Base-by-base conservation (phyloP, 2,888 invertebrate genomes). In the Drepana falcataria region DNA sequence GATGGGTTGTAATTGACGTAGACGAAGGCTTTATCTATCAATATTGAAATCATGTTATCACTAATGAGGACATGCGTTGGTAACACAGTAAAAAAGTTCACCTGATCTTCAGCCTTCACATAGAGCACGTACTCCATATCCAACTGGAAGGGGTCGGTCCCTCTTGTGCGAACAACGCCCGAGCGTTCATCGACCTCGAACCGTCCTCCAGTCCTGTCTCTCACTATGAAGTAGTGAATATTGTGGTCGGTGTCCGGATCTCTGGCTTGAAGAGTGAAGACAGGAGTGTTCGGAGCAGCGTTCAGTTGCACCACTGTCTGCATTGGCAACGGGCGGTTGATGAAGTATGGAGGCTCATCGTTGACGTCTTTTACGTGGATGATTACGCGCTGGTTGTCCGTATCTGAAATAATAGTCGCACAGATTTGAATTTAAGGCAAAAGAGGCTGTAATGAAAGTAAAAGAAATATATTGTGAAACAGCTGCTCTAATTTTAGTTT, bases 221-320 rank as follows among this genome's bases (percentile, higher is more conserved):
- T 92, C 37, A 98, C 97, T 69, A 99, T 97, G 89, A 98, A 98
- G 85, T 98, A 98, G 83, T 97, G 97, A 63, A 98, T 97, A 80
- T 97, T 97, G 82, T 98, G 97, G 87, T 98, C 98, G 0, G 98
- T 98, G 80, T 98, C 98, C 2, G 98, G 98, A 83, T 99, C 99
- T 64, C 98, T 92, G 21, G 99, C 99, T 83, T 98, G 97, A 35
- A 99, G 93, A n/a, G 98, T 98, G 88, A 98, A 99, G 3, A 99
- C 98, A 3, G 97, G 97, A 0, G 98, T 98, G 82, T 98, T 98
- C 47, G 97, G 96, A 2, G 97, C 96, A 2, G 98, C 98, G 81
- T 98, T 98, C 54, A 98, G 93, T 77, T 98, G 98, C 0, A 99
- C 98, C 58, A 99, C 98, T 0, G 99, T 97, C 86, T 98, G 97